Evolutionary conservation across 37 sponge, comb jelly and placozoan species (phyloP), one percentile per base, ranked within the genome.

Genomic region (Crambe crambe): DNA sequence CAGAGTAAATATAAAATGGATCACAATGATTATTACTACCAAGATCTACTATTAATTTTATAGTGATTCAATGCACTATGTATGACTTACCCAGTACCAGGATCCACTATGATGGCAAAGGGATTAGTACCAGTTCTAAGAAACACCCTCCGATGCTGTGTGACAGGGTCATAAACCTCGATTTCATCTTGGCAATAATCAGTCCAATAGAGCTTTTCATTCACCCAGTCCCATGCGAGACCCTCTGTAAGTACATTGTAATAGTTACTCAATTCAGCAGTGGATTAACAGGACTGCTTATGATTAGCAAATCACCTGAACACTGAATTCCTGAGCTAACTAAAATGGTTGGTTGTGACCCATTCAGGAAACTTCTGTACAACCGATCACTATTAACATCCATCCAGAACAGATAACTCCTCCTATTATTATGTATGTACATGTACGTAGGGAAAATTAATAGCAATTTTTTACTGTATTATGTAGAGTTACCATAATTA

Each of bases 161-260:
- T 87, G 77, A 78, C 88, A 83, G 30, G 79, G 59, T 80, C 80
- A 56, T 51, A n/a, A 0, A 80, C 80, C 2, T 69, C 70, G 54
- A 80, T 80, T 32, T 68, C 56, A 6, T 69, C 56, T 1, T 68
- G 23, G 1, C 42, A 80, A 8, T 37, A 42, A 37, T 94, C 94
- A 23, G 77, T 62, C 87, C 87, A 94, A 56, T 90, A 94, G 23
- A 90, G 69, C 42, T 85, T 85, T 66, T 34, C 56, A 23, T 73
- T 81, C 1, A 86, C 12, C 92, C 92, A 91, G 57, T 91, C 92
- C 83, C 80, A 58, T 23, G 87, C 84, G 18, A 91, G 17, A 22
- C 83, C 92, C 18, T 68, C 89, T 76, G 82, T 63, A 37, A 3
- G 6, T 2, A 47, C 15, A 61, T 9, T 8, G 25, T 29, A 61